Evolutionary conservation across 2,797 vertebrate species (phyloP), one percentile per base, ranked within the genome.

Genomic region (Coregonus suidteri): DNA sequence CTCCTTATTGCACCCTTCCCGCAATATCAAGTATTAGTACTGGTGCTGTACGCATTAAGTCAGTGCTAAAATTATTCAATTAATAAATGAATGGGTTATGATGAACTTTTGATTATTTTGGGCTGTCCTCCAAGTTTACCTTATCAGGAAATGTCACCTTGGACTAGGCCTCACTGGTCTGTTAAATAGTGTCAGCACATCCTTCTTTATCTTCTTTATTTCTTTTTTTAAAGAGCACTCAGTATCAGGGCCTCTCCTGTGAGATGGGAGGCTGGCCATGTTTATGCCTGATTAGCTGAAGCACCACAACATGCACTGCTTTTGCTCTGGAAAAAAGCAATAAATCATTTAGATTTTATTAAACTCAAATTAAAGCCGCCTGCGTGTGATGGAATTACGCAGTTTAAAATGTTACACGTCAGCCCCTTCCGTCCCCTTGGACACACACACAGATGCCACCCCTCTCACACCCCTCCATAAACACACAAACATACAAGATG

Each of bases 41-140:
- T 78, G 84, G 86, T 88, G 90, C 91, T 89, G 41, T 47, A 47
- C 41, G 7, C 9, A 47, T 47, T 47, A 47, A 47, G 41, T 41
- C 41, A 41, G 41, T 47, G 9, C 41, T 47, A 90, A 92, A 93
- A 94, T 94, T 93, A 94, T 94, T 94, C 93, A 94, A 94, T 94
- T 95, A 94, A 95, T 95, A 93, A 93, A 93, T 92, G 90, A 94
- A 93, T 89, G 89, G 93, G 88, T 90, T 90, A 88, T 90, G 93
- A 94, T 94, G 93, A 94, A 94, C 93, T 94, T 91, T 91, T 92
- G 93, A 94, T 95, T 94, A 92, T 93, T 93, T 93, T 91, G 92
- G 93, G 93, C 93, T 78, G 75, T 79, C 79, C 90, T 94, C 94
- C 94, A 94, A 93, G 85, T 90, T 87, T 77, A 93, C 93, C 92